Conservation (phyloP, 1,140 invertebrate species). For the Drosophila ambigua region DNA sequence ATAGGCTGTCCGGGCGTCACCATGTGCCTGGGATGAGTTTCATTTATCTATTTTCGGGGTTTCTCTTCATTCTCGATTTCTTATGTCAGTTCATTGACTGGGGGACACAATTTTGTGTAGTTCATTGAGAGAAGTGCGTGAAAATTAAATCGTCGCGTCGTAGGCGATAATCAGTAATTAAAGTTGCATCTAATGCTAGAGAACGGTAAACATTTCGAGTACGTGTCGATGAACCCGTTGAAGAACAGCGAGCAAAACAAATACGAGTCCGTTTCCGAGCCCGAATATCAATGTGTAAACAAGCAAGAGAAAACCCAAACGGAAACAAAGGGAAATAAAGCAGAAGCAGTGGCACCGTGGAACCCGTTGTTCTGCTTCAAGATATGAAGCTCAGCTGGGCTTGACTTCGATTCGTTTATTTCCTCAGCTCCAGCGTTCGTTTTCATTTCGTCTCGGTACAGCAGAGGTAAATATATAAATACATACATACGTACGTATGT, state of each 20-base stretch:
- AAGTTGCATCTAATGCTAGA: conserved; percentile 21
- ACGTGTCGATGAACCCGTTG: conserved; percentile 62
- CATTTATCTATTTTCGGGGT: not conserved
- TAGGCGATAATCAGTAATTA: too few relatives aligned
- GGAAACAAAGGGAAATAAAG: conserved; percentile 26
- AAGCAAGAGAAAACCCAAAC: conserved; percentile 18
- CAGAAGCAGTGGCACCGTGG: conserved; percentile 17
- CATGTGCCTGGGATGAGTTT: not conserved
- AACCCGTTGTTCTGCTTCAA: conserved; percentile 24
- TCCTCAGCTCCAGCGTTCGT: conserved; percentile 25
- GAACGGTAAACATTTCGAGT: conserved; percentile 4
- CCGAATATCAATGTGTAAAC: conserved; percentile 24
- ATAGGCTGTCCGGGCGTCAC: too few relatives aligned
- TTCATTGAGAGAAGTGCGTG: not conserved
- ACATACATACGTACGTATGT: too few relatives aligned
- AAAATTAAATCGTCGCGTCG: too few relatives aligned
- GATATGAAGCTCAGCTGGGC: conserved; percentile 16
- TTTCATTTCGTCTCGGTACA: conserved; percentile 44
- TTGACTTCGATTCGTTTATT: conserved; percentile 33
- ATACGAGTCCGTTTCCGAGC: conserved; percentile 33
- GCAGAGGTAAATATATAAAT: not conserved
- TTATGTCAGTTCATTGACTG: conserved; percentile 16
- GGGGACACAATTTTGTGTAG: too few relatives aligned
- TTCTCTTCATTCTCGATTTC: not conserved
- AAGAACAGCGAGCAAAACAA: conserved; percentile 34